phyloP scores from a whole-genome alignment of 2,888 invertebrate species.

The Tinea semifulvella region DNA sequence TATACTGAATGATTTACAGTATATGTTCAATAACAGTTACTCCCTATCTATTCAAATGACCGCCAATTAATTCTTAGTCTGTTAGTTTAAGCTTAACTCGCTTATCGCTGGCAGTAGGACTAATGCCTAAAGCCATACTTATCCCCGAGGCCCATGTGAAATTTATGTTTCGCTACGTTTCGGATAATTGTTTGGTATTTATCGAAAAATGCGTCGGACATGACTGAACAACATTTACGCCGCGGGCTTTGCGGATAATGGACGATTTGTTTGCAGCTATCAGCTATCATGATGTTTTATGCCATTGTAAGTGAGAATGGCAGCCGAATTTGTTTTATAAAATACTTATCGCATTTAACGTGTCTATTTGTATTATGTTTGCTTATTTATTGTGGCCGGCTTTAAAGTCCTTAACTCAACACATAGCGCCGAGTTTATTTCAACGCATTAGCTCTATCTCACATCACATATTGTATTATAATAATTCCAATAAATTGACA shows the following conservation, averaged over 20 bases:
- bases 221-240: constrained; percentile 6
- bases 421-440: no score
- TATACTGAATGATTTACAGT: no score
- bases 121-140: constrained; percentile 11
- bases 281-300: constrained; percentile 12
- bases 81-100: no score
- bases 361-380: neutral
- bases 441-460: no score
- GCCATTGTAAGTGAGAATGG: constrained; percentile 9
- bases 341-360: neutral
- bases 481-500: no score
- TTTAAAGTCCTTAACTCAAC: no score
- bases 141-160: constrained; percentile 12
- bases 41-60: no score
- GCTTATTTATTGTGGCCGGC: no score
- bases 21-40: no score
- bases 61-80: no score
- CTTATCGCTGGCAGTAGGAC: no score
- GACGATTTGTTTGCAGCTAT: constrained; percentile 15
- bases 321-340: constrained; percentile 6
- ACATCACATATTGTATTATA: no score
- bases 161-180: constrained; percentile 11
- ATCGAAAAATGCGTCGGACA: constrained; percentile 15
- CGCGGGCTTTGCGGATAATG: constrained; percentile 15
- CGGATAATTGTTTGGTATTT: constrained; percentile 15